These are phyloP conservation scores for Meandrusa payeni DNA, from an alignment of 2,888 invertebrate species.

Conservation along the genomic window DNA sequence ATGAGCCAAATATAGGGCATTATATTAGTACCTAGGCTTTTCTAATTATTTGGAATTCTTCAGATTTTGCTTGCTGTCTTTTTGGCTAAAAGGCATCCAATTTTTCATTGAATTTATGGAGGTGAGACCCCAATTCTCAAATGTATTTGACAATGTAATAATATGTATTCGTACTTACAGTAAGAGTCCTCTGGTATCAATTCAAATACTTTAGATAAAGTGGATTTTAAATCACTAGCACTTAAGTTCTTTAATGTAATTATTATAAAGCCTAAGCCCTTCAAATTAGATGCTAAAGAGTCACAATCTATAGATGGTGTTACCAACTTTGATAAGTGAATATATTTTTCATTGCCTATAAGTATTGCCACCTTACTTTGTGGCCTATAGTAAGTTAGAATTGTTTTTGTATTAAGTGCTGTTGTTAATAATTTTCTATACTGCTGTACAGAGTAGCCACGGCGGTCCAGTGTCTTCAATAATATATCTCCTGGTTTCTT, in stretches of 20 bases:
- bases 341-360: constrained; percentile 67
- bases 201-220: constrained; percentile 46
- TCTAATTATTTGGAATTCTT: too few species aligned
- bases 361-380: constrained; percentile 66
- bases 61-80: too few species aligned
- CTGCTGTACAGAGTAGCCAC: constrained; percentile 46
- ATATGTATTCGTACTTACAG: constrained; percentile 63
- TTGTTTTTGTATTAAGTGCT: constrained; percentile 41
- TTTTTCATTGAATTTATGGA: too few species aligned
- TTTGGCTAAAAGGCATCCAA: too few species aligned
- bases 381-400: constrained; percentile 56
- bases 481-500: constrained; percentile 59
- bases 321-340: constrained; percentile 55
- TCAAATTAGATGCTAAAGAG: constrained; percentile 52
- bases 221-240: constrained; percentile 43
- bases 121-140: too few species aligned
- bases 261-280: constrained; percentile 58
- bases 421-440: constrained; percentile 44
- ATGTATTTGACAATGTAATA: too few species aligned
- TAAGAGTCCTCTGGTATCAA: constrained; percentile 62
- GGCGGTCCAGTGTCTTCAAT: constrained; percentile 54
- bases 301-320: constrained; percentile 70
- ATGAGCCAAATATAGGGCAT: too few species aligned
- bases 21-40: too few species aligned
- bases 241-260: constrained; percentile 55